A percentile compares a stretch with the other conserved stretches of the same genome.
Conservation (phyloP, 2,113 vertebrate genomes). For the Phyllopteryx taeniolatus region DNA sequence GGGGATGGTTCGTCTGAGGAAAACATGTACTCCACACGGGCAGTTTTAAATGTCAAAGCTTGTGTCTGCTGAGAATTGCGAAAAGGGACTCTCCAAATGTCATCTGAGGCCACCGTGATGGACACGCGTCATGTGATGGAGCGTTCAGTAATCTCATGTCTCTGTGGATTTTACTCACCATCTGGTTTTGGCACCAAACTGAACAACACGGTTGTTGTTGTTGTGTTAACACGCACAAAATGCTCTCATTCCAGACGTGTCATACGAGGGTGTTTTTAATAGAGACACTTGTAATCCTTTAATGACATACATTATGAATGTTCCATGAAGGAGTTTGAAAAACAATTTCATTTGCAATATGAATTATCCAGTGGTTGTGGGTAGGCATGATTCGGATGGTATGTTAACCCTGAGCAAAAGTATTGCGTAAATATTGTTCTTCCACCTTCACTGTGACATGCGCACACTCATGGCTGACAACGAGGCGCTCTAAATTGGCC, state of each 20-base stretch:
- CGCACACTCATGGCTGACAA: too few relatives aligned
- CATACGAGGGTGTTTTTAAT: constrained; percentile 3
- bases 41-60: constrained; percentile 15
- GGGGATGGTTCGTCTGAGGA: constrained; percentile 6
- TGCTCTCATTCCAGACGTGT: constrained; percentile 4
- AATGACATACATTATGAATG: not conserved
- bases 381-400: too few relatives aligned
- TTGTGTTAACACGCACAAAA: constrained; percentile 21
- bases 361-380: not conserved
- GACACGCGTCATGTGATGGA: constrained; percentile 5
- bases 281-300: not conserved
- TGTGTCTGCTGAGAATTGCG: constrained; percentile 4
- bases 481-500: too few relatives aligned
- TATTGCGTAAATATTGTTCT: too few relatives aligned
- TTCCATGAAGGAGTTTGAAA: not conserved
- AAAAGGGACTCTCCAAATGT: constrained; percentile 5
- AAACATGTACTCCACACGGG: constrained; percentile 1
- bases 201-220: constrained; percentile 9
- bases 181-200: constrained; percentile 32
- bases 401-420: too few relatives aligned
- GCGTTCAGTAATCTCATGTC: constrained; percentile 13
- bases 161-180: constrained; percentile 26
- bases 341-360: not conserved
- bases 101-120: constrained; percentile 8
- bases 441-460: too few relatives aligned